phyloP scores from a whole-genome alignment of 2,888 invertebrate genomes.

The Drosophila neotestacea region DNA sequence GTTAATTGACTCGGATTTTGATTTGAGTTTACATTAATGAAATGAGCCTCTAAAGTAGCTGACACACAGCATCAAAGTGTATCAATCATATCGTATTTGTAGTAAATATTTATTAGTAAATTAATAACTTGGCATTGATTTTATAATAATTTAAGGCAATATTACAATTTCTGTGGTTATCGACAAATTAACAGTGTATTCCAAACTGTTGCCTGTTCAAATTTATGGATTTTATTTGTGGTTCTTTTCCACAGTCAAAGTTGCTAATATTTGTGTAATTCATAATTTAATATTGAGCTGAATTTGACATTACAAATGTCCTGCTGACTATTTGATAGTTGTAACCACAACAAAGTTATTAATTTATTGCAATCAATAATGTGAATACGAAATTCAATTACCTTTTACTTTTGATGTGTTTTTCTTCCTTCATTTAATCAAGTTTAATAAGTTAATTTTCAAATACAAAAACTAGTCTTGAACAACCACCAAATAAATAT shows the following conservation, averaged over 20 bases:
- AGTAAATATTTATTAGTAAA: conserved; percentile 2
- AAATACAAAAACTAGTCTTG: neutral
- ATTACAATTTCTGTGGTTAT: conserved; percentile 1
- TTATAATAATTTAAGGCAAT: conserved; percentile 7
- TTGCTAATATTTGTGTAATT: conserved; percentile 8
- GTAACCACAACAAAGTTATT: neutral
- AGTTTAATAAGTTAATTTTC: too few species aligned
- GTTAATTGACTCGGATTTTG: neutral
- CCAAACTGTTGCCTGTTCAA: neutral
- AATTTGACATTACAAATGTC: neutral
- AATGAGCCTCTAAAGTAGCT: neutral
- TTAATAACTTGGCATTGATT: conserved; percentile 11
- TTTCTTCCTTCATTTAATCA: neutral
- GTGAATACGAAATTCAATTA: neutral
- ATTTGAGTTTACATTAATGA: neutral
- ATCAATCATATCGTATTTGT: neutral
- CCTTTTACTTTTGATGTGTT: neutral
- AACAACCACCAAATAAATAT: neutral
- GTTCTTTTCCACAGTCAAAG: neutral
- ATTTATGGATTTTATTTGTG: neutral
- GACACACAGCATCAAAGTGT: neutral
- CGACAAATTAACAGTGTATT: neutral
- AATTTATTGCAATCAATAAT: neutral
- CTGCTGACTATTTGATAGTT: neutral
- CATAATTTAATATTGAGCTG: neutral